Percentiles rank a stretch among this genome's conserved stretches.
Evolutionary conservation across 1,140 invertebrate genomes (phyloP).

Genomic region (Drosophila nigromelanica): DNA sequence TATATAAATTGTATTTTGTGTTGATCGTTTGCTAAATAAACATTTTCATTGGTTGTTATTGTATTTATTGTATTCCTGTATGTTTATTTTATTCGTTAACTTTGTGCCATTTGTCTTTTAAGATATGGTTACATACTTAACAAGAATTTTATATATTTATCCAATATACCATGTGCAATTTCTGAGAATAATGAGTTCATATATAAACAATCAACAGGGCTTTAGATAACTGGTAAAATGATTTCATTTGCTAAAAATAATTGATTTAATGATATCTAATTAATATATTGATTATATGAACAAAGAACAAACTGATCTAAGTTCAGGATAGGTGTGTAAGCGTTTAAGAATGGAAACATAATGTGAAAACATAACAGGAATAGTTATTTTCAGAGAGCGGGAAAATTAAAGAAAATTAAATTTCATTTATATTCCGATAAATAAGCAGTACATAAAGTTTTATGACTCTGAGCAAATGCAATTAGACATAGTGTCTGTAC

Average conservation of each 20-base stretch:
- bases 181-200: background rate
- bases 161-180: background rate
- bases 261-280: too few relatives aligned
- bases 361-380: too few relatives aligned
- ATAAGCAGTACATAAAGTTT: background rate
- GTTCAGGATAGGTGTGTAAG: too few relatives aligned
- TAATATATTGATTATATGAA: too few relatives aligned
- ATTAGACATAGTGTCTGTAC: constrained; percentile 62
- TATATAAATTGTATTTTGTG: constrained; percentile 76
- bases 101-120: constrained; percentile 26
- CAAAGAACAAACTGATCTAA: too few relatives aligned
- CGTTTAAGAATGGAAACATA: background rate
- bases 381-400: too few relatives aligned
- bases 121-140: constrained; percentile 5
- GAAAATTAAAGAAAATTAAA: too few relatives aligned
- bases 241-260: too few relatives aligned
- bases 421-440: background rate
- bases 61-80: constrained; percentile 23
- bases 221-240: background rate
- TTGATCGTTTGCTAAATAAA: constrained; percentile 81
- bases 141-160: background rate
- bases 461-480: constrained; percentile 54
- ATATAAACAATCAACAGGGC: constrained; percentile 1
- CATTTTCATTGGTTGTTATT: constrained; percentile 59
- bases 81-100: constrained; percentile 15